phyloP scores from a whole-genome alignment of 1,140 invertebrate species.

The Drosophila lacteicornis region DNA sequence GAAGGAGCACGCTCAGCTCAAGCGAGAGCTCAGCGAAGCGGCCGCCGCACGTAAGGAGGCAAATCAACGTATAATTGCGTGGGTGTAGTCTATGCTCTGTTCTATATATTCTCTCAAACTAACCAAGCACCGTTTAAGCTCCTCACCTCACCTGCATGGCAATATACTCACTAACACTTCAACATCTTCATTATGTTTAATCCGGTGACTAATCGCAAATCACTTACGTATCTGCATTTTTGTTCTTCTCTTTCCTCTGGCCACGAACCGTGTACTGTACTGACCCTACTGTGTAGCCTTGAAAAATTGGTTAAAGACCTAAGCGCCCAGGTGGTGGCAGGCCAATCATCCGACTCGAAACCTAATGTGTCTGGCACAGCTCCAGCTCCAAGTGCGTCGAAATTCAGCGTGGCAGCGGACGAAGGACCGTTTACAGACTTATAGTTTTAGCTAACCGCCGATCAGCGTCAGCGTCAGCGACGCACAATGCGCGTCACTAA shows the following conservation, averaged over 20 bases:
- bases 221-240: slow-evolving; percentile 71
- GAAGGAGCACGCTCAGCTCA: slow-evolving; percentile 78
- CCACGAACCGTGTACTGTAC: slow-evolving; percentile 14
- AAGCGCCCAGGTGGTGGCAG: slow-evolving; percentile 62
- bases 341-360: slow-evolving; percentile 50
- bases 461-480: background rate
- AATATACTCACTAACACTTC: slow-evolving; percentile 21
- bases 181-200: background rate
- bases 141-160: slow-evolving; percentile 45
- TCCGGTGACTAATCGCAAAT: slow-evolving; percentile 57
- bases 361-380: slow-evolving; percentile 6
- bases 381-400: slow-evolving; percentile 16
- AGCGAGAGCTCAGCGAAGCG: slow-evolving; percentile 85
- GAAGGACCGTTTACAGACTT: slow-evolving; percentile 83
- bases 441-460: slow-evolving; percentile 78
- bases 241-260: slow-evolving; percentile 60
- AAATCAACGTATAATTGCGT: slow-evolving; percentile 86
- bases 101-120: slow-evolving; percentile 40
- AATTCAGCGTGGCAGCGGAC: slow-evolving; percentile 69
- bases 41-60: slow-evolving; percentile 86
- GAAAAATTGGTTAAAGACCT: slow-evolving; percentile 84
- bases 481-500: slow-evolving; percentile 58
- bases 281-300: slow-evolving; percentile 70
- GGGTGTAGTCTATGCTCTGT: slow-evolving; percentile 85
- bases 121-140: slow-evolving; percentile 48